A percentile compares a stretch with the other conserved stretches of the same genome.
Conservation (phyloP, 2,797 vertebrate species). For the Propithecus deckenii region DNA sequence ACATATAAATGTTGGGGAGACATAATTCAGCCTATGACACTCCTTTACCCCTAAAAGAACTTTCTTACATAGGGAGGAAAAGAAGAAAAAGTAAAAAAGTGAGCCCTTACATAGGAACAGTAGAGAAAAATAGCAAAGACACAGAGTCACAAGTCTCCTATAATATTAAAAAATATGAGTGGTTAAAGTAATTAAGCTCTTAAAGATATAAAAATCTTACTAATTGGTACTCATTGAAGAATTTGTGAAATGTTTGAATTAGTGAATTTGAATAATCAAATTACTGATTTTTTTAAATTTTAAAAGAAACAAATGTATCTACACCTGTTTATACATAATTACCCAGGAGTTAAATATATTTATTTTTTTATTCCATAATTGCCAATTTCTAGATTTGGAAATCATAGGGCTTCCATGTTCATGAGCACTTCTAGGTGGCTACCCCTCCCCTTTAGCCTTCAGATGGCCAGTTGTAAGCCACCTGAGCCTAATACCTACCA, state of each 20-base stretch:
- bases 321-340: neutral
- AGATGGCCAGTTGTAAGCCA: neutral
- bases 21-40: neutral
- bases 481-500: neutral
- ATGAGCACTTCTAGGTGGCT: neutral
- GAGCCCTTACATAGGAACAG: neutral
- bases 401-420: neutral
- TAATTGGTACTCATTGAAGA: neutral
- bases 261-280: slow-evolving; percentile 2
- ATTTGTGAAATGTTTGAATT: slow-evolving; percentile 20
- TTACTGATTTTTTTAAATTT: neutral
- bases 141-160: neutral
- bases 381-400: neutral
- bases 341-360: neutral
- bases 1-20: neutral
- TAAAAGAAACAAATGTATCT: neutral
- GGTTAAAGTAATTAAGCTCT: neutral
- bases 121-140: neutral
- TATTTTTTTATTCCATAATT: neutral
- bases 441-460: neutral
- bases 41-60: neutral
- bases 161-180: neutral
- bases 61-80: neutral
- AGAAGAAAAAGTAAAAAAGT: neutral
- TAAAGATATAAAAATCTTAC: neutral